These are phyloP conservation scores for Epinephelus cyanopodus DNA, from an alignment of 2,113 vertebrate species.

Conservation along the genomic window DNA sequence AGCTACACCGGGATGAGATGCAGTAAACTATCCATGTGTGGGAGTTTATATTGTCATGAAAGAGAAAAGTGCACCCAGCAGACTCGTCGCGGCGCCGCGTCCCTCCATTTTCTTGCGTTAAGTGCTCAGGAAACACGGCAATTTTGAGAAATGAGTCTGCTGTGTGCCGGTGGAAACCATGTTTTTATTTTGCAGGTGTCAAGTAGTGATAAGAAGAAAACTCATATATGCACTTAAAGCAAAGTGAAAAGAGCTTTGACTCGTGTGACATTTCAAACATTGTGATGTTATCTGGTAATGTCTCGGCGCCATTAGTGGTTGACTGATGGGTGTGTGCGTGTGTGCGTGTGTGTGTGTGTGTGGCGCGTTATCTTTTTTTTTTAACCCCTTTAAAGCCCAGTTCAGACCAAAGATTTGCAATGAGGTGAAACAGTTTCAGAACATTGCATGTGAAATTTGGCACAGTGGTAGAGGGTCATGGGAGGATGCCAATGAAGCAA, in stretches of 20 bases:
- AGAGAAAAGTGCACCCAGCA: slow-evolving; percentile 41
- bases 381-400: too few species aligned
- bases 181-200: slow-evolving; percentile 7
- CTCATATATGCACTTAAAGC: not conserved
- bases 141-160: slow-evolving; percentile 33
- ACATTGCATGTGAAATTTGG: too few species aligned
- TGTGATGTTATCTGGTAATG: not conserved
- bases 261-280: not conserved
- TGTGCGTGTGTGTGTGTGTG: too few species aligned
- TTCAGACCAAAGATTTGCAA: too few species aligned
- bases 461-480: too few species aligned
- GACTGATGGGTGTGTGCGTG: not conserved
- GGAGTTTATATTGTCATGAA: slow-evolving; percentile 39
- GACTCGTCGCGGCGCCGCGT: slow-evolving; percentile 10
- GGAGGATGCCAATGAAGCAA: too few species aligned
- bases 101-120: slow-evolving; percentile 12
- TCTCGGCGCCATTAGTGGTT: not conserved
- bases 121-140: slow-evolving; percentile 49
- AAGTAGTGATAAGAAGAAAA: not conserved
- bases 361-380: too few species aligned
- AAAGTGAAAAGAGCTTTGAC: not conserved
- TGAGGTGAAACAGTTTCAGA: too few species aligned
- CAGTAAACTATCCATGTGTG: slow-evolving; percentile 11
- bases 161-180: not conserved
- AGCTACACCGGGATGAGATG: not conserved